Conservation (phyloP, 2,113 vertebrate species). For the Triplophysa dalaica region DNA sequence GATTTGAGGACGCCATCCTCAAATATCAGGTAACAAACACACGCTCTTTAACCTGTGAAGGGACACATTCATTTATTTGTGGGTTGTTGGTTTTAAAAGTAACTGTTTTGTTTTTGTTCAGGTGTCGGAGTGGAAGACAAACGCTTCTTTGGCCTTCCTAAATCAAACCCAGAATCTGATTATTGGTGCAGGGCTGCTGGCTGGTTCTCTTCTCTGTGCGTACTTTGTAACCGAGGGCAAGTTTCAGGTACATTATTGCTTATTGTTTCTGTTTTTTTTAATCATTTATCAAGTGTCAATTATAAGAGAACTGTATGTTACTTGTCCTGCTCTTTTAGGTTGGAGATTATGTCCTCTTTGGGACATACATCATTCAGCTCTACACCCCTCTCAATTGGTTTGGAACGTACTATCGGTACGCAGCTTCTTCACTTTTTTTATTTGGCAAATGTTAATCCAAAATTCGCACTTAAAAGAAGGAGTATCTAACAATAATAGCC, state of each 20-base stretch:
- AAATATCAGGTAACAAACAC: slow-evolving; percentile 85
- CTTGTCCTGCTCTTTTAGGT: slow-evolving; percentile 71
- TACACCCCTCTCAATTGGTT: slow-evolving; percentile 97
- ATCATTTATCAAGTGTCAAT: background rate
- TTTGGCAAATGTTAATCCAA: too few species aligned
- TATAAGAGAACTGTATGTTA: background rate
- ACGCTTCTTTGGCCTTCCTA: slow-evolving; percentile 86
- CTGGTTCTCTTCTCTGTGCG: slow-evolving; percentile 90
- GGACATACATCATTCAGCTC: slow-evolving; percentile 95
- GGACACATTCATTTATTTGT: too few species aligned
- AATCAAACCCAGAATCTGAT: slow-evolving; percentile 95
- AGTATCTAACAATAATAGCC: too few species aligned
- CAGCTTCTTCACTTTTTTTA: too few species aligned
- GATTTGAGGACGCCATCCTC: slow-evolving; percentile 85
- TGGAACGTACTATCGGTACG: slow-evolving; percentile 95
- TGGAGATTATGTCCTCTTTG: slow-evolving; percentile 93
- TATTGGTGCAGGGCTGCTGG: slow-evolving; percentile 85
- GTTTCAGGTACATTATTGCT: slow-evolving; percentile 75
- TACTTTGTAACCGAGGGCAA: slow-evolving; percentile 89
- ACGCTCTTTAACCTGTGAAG: too few species aligned
- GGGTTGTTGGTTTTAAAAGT: background rate
- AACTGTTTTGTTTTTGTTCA: slow-evolving; percentile 49
- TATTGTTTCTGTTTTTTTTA: background rate
- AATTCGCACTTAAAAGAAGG: too few species aligned
- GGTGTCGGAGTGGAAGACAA: slow-evolving; percentile 89